Evolutionary conservation across 2,113 vertebrate species (phyloP), one percentile per base, ranked within the genome.

Genomic region (Solea senegalensis): DNA sequence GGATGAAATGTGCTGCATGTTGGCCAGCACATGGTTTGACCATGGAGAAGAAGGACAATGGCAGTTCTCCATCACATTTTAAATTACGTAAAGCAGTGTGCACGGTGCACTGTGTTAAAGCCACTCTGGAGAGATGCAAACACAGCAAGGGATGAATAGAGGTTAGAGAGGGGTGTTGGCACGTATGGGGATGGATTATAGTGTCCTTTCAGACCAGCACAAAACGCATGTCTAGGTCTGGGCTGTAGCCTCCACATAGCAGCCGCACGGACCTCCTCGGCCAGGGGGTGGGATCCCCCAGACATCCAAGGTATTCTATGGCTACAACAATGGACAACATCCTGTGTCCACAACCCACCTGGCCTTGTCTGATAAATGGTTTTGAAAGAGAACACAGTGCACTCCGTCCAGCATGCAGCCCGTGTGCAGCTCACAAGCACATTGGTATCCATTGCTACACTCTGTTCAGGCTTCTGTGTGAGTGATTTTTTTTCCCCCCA

Each of bases 341-440:
- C 89, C 82, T 88, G 77, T 70, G 78, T 80, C 72, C 83, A 54
- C 78, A 84, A 85, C 80, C 86, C 91, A 90, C 87, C 90, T 91
- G 90, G 89, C 77, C 85, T 76, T 69, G 79, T 81, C 80, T 88
- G 89, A 91, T 91, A 90, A 92, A 91, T 87, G 86, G 59, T 82
- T 78, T 74, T 78, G 61, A 76, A 87, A 84, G 76, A 82, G 75
- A 48, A 81, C 75, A 78, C 65, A 49, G 40, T 58, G 40, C 71
- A 79, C 53, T 65, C 34, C 21, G 55, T 74, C 60, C 83, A 80
- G 68, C 60, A 65, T 57, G 43, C 54, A 48, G 49, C 56, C 52
- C 21, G 50, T 65, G 60, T 72, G 58, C 21, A 21, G 21, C 67
- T 72, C 34, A 34, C 63, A 55, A 48, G 68, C 50, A 78, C 69